Evolutionary conservation across 2,888 invertebrate genomes (phyloP).

Genomic region (Stenodema calcarata): DNA sequence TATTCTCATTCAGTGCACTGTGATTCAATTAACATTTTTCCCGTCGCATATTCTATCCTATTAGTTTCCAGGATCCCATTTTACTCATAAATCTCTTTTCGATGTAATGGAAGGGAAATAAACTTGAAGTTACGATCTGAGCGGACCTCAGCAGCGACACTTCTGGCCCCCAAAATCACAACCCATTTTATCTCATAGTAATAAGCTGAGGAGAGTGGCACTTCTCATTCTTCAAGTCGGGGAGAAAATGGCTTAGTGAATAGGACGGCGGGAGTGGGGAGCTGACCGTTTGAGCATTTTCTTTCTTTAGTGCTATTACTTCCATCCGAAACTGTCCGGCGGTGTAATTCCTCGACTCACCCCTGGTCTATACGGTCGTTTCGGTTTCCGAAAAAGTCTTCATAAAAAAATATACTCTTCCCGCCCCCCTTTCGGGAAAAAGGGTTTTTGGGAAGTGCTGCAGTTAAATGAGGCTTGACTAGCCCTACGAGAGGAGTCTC

Average conservation of each 20-base stretch:
- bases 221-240: neutral
- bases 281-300: neutral
- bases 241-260: neutral
- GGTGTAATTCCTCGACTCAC: neutral
- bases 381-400: neutral
- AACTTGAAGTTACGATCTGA: too few relatives aligned
- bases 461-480: neutral
- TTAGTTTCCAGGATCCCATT: too few relatives aligned
- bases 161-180: neutral
- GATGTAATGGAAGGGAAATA: too few relatives aligned
- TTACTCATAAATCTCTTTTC: too few relatives aligned
- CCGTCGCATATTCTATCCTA: too few relatives aligned
- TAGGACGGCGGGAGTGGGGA: neutral
- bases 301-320: neutral
- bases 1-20: too few relatives aligned
- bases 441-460: neutral
- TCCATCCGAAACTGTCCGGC: neutral
- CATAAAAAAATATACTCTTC: neutral
- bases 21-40: too few relatives aligned
- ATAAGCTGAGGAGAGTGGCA: neutral
- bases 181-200: neutral
- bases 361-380: neutral
- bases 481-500: neutral
- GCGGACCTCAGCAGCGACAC: too few relatives aligned
- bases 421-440: neutral